A percentile compares a stretch with the other conserved stretches of the same genome.
Evolutionary conservation across 2,797 vertebrate species (phyloP).

Genomic region (Odontamblyopus lacepedii): DNA sequence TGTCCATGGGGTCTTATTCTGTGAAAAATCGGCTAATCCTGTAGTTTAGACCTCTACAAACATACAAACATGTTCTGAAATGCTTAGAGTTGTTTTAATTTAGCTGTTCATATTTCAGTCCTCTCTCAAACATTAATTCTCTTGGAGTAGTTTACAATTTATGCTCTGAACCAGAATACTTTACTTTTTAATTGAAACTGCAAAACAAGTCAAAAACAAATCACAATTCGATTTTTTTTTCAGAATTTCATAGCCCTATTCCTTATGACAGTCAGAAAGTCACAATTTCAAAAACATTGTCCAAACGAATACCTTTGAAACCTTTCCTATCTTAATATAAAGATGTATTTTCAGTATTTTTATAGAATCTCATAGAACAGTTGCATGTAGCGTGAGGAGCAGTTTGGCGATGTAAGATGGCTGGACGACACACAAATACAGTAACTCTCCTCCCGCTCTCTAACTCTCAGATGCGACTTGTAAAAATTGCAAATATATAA

Average conservation of each 20-base stretch:
- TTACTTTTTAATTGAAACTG: too few relatives aligned
- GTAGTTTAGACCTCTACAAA: too few relatives aligned
- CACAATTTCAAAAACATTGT: not conserved
- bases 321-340: not conserved
- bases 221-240: too few relatives aligned
- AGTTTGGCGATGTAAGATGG: slow-evolving; percentile 49
- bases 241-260: not conserved
- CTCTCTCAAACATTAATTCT: too few relatives aligned
- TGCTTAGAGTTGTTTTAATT: too few relatives aligned
- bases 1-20: too few relatives aligned
- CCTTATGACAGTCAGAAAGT: not conserved
- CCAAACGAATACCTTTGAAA: not conserved
- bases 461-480: slow-evolving; percentile 27
- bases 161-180: too few relatives aligned
- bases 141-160: too few relatives aligned
- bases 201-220: too few relatives aligned
- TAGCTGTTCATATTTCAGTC: too few relatives aligned
- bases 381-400: slow-evolving; percentile 44
- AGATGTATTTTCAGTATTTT: not conserved
- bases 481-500: slow-evolving; percentile 29
- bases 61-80: too few relatives aligned
- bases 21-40: too few relatives aligned
- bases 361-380: slow-evolving; percentile 2
- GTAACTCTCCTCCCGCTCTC: slow-evolving; percentile 69
- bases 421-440: slow-evolving; percentile 65